Percentiles rank a stretch among this genome's conserved stretches.
phyloP scores from a whole-genome alignment of 2,113 vertebrate species.

The Trematocara zebra region DNA sequence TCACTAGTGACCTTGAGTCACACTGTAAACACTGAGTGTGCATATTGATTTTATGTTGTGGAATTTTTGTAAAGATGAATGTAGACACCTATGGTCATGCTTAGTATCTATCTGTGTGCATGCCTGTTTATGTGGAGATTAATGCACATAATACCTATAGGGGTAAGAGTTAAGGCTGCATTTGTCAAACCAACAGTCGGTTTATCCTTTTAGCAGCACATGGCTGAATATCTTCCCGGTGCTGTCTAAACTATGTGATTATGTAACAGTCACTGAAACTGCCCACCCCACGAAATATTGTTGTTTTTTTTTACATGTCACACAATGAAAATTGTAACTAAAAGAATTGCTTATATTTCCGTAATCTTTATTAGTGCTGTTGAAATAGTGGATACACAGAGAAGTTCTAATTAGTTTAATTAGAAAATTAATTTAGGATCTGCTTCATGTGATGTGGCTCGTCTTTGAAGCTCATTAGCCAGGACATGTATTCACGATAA shows the following conservation, averaged over 20 bases:
- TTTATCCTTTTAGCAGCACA: not conserved
- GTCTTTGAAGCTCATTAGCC: not conserved
- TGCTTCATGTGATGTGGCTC: not conserved
- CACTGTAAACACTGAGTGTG: not conserved
- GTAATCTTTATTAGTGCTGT: not conserved
- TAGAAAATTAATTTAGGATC: not conserved
- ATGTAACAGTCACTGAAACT: not conserved
- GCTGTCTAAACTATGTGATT: not conserved
- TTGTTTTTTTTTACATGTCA: not conserved
- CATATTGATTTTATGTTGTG: constrained; percentile 3
- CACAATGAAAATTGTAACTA: not conserved
- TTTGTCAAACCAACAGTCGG: not conserved
- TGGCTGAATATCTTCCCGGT: not conserved
- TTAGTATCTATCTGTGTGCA: not conserved
- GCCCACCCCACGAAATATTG: not conserved
- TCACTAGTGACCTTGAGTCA: constrained; percentile 10
- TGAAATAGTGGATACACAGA: not conserved
- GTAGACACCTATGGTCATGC: not conserved
- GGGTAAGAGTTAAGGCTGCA: not conserved
- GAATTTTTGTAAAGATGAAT: not conserved
- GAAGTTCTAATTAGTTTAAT: not conserved
- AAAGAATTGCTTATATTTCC: not conserved
- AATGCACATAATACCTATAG: not conserved
- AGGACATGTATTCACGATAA: not conserved
- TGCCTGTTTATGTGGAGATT: not conserved